Evolutionary conservation across 2,888 invertebrate genomes (phyloP).

Genomic region (Xanthorhoe spadicearia): DNA sequence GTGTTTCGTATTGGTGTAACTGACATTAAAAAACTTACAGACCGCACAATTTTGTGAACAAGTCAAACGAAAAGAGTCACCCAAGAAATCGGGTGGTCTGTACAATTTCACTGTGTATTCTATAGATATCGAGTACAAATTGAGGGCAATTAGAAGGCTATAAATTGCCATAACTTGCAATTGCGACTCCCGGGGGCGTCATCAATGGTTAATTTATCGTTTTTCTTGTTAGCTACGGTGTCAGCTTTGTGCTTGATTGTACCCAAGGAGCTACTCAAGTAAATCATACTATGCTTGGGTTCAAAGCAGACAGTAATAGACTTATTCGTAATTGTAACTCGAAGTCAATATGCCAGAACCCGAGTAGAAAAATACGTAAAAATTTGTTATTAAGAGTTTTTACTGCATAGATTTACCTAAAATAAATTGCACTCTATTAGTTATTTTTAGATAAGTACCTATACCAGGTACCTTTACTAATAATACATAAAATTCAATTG

Average conservation of each 20-base stretch:
- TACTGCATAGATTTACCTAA: no score
- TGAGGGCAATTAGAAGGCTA: constrained; percentile 72
- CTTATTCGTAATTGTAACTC: neutral
- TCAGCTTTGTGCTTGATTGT: constrained; percentile 25
- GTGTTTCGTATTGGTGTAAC: no score
- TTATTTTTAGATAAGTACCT: no score
- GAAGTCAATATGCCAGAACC: no score
- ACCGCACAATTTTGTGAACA: no score
- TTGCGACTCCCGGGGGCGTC: constrained; percentile 67
- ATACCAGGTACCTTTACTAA: no score
- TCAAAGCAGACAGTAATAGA: neutral
- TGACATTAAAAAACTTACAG: no score
- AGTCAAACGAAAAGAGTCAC: neutral
- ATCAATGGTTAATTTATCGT: constrained; percentile 71
- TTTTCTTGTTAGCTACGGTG: constrained; percentile 56
- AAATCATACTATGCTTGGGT: constrained; percentile 10
- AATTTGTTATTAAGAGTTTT: neutral
- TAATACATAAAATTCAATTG: no score
- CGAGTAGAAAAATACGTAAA: neutral
- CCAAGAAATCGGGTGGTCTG: constrained; percentile 16
- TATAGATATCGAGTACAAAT: constrained; percentile 55
- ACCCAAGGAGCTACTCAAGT: constrained; percentile 18
- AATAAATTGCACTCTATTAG: no score
- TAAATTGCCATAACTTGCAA: constrained; percentile 66
- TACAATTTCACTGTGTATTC: constrained; percentile 12